A percentile compares a stretch with the other conserved stretches of the same genome.
Evolutionary conservation across 2,888 invertebrate genomes (phyloP).

Genomic region (Toxonevra muliebris): DNA sequence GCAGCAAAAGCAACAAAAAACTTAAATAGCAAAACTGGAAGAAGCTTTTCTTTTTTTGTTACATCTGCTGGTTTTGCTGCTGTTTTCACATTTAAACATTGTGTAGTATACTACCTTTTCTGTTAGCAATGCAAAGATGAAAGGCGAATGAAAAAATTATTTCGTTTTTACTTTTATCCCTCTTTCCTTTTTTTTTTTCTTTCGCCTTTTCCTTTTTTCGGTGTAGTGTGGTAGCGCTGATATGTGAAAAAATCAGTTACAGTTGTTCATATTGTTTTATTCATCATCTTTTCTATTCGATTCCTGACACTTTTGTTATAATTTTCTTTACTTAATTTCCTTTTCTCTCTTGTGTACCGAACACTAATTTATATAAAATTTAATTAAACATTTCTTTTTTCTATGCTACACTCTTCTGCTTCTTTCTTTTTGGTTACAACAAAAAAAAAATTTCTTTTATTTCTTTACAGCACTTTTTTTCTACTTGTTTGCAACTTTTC

Average conservation of each 20-base stretch:
- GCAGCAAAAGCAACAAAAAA: too few relatives aligned
- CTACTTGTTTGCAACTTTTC: constrained; percentile 36
- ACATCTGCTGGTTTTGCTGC: neutral
- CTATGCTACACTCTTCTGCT: constrained; percentile 6
- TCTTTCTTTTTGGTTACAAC: constrained; percentile 1
- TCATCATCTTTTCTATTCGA: neutral
- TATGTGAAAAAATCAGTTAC: neutral
- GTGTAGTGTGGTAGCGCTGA: neutral
- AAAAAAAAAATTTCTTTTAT: constrained; percentile 20
- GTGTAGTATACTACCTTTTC: constrained; percentile 28
- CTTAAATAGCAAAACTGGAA: neutral
- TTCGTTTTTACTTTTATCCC: constrained; percentile 10
- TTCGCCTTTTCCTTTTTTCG: neutral
- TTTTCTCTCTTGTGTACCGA: neutral
- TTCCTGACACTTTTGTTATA: neutral
- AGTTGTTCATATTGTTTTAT: neutral
- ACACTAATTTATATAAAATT: neutral
- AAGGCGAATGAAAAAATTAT: neutral
- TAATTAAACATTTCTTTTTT: neutral
- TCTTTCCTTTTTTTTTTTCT: constrained; percentile 12
- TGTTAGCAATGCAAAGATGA: constrained; percentile 1
- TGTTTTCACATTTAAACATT: constrained; percentile 25
- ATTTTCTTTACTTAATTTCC: constrained; percentile 12
- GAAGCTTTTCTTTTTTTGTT: neutral
- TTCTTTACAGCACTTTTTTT: constrained; percentile 38